Base-by-base conservation (phyloP, 2,797 vertebrate species). In the Xiphorhynchus erythropygius region DNA sequence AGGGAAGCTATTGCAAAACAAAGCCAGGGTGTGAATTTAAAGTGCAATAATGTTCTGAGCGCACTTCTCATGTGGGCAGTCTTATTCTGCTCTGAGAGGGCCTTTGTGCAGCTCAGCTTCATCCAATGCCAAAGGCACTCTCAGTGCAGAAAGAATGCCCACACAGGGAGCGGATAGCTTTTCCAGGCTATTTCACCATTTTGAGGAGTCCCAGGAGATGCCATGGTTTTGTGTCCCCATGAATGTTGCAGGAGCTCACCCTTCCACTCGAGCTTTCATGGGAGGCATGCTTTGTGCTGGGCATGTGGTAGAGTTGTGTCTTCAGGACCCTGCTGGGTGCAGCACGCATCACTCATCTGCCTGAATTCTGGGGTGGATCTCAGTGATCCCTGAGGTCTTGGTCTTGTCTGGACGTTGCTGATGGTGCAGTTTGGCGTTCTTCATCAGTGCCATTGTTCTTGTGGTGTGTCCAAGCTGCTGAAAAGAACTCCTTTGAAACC, bases 61-160 rank as follows among this genome's bases (percentile, higher is more conserved):
- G 6, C 63, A 93, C 94, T 96, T 95, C 81, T 96, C 90, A 80
- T 97, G 94, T 92, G 93, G 95, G 75, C 93, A 95, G 71, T 53
- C 89, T 85, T 77, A 60, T 91, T 96, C 81, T 94, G 87, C 94
- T 93, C 88, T 44, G 49, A 80, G 93, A 95, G 64, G 86, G 92
- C 81, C 75, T 97, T 96, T 97, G 93, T 97, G 92, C 89, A 71
- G 92, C 90, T 96, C 84, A 87, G 90, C 96, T 97, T 96, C 64
- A 96, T 97, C 94, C 68, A 11, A 35, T 94, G 95, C 96, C 96
- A 96, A 83, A 93, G 87, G 46, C 94, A n/a, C 63, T 89, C 94
- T 87, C 39, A 80, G 86, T 74, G 68, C 92, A 91, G 93, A 90
- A 76, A 93, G 93, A 97, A 95, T 97, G 94, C 95, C 96, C 96